Base-by-base conservation (phyloP, 1,140 invertebrate species). In the Hycleus phaleratus region DNA sequence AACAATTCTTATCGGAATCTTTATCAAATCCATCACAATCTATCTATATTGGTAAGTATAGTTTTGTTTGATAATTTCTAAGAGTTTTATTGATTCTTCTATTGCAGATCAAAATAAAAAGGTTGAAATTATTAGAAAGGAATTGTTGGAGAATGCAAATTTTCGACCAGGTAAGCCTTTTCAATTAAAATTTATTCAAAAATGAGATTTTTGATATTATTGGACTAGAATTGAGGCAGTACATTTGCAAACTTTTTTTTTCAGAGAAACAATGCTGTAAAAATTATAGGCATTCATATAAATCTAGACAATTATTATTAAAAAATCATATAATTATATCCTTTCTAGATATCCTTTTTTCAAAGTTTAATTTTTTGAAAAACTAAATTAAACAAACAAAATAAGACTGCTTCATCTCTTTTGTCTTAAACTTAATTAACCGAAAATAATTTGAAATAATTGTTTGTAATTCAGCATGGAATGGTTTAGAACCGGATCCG, bases 401-500 rank as follows among this genome's bases (percentile, higher is more conserved):
- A 24, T 42, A 12, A 39, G n/a, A 11, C 4, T 39, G 38, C 25
- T 26, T 43, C 11, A 8, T 39, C 44, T 38, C 56, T 40, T 38
- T 10, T 7, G 4, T 32, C 32, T 32, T 38, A 42, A n/a, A 38
- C 11, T 44, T 40, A 25, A 24, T 62, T 56, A 54, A 12, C 38
- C 48, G 40, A 44, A 49, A 52, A 26, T 65, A 63, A 69, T 64
- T 62, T 69, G 59, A 67, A 63, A 65, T 58, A 18, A 18, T 18
- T 18, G 18, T 18, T 65, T 61, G 52, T 68, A 60, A 49, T 57
- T n/a, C 62, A 74, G 71, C 62, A 56, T 73, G 70, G 71, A 69
- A 72, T 65, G 67, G 69, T 51, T 69, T 69, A 62, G 75, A 79
- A 53, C 72, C 75, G 55, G 74, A 80, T 71, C 78, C 80, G 49